These are phyloP conservation scores for Manacus vitellinus DNA, from an alignment of 2,113 vertebrate species.

Conservation along the genomic window DNA sequence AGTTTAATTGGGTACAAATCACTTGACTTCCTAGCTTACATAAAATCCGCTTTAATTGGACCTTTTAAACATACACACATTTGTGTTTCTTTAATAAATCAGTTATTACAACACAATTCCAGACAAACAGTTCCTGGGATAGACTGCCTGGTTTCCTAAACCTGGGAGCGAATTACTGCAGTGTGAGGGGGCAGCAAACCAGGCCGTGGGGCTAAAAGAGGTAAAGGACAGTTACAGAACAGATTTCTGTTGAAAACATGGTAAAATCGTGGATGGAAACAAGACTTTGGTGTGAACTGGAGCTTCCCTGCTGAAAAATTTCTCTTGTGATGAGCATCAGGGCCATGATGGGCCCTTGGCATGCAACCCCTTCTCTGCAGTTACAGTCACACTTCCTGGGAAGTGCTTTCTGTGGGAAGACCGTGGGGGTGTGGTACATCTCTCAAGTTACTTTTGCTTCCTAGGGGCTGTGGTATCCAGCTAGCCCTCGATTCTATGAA, in stretches of 20 bases:
- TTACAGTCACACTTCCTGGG: background rate
- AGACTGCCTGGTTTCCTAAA: background rate
- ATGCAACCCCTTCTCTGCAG: background rate
- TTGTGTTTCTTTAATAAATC: background rate
- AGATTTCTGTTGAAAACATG: background rate
- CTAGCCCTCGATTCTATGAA: constrained; percentile 51
- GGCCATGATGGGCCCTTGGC: background rate
- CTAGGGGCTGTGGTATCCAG: background rate
- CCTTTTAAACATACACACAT: background rate
- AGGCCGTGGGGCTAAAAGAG: background rate
- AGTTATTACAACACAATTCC: background rate
- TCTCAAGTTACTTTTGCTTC: background rate
- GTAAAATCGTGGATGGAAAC: background rate
- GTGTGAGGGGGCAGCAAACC: background rate
- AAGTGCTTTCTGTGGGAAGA: background rate
- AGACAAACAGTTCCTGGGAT: background rate
- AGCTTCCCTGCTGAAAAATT: background rate
- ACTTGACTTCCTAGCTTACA: background rate
- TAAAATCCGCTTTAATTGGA: background rate
- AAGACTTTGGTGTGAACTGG: background rate
- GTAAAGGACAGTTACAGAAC: background rate
- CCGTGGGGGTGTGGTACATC: rapidly evolving
- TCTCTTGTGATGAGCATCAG: background rate
- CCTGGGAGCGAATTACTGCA: background rate
- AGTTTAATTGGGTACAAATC: background rate